A percentile compares a stretch with the other conserved stretches of the same genome.
Conservation (phyloP, 2,113 vertebrate species). For the Tychaedon coryphoeus region DNA sequence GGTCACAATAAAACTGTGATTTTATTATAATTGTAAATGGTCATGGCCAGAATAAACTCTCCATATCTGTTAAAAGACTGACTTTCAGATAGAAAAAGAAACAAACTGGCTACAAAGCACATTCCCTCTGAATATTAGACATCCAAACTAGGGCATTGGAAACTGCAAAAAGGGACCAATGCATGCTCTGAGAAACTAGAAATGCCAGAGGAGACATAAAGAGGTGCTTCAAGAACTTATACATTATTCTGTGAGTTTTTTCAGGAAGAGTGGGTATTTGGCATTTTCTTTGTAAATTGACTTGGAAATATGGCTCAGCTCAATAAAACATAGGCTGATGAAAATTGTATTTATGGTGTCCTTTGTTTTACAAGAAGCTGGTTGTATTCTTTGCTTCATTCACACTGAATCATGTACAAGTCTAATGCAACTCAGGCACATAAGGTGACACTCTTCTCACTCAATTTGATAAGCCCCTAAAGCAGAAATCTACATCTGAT, state of each 20-base stretch:
- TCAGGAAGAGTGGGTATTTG: not conserved
- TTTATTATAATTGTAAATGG: not conserved
- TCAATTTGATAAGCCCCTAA: not conserved
- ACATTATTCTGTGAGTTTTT: not conserved
- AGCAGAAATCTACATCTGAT: not conserved
- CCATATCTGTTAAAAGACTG: not conserved
- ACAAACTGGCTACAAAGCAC: not conserved
- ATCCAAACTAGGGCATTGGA: not conserved
- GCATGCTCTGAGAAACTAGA: not conserved
- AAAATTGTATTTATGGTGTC: not conserved
- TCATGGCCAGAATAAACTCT: not conserved
- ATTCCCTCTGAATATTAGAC: not conserved
- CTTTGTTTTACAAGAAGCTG: not conserved
- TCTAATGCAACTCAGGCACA: not conserved
- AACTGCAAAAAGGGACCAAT: not conserved
- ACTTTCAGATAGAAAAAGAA: not conserved
- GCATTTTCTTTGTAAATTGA: not conserved
- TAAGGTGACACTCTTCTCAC: not conserved
- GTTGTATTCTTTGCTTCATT: not conserved
- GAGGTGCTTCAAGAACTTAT: not conserved
- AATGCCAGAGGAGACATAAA: not conserved
- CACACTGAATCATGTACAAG: not conserved
- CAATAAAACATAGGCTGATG: not conserved
- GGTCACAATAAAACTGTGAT: not conserved
- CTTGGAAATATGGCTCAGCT: not conserved